These are phyloP conservation scores for Horisme vitalbata DNA, from an alignment of 2,888 invertebrate species.

Conservation along the genomic window DNA sequence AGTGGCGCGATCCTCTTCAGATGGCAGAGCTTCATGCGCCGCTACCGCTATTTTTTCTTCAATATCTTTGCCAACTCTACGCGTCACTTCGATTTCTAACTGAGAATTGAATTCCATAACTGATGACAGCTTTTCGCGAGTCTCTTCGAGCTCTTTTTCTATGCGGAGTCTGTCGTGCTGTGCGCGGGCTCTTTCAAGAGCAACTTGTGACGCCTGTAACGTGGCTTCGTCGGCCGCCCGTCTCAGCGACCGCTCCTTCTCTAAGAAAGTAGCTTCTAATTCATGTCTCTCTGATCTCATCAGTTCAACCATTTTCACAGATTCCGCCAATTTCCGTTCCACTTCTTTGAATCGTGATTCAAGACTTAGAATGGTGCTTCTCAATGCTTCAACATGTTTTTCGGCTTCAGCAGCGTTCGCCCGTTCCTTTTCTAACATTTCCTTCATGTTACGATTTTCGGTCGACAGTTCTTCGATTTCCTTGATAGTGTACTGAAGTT, in stretches of 20 bases:
- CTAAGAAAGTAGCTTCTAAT: conserved; percentile 63
- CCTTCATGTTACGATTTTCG: conserved; percentile 58
- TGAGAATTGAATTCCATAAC: conserved; percentile 61
- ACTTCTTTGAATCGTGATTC: conserved; percentile 58
- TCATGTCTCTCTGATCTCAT: conserved; percentile 67
- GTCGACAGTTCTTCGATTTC: conserved; percentile 56
- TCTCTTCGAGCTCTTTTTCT: conserved; percentile 85
- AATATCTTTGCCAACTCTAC: conserved; percentile 58
- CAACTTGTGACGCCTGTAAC: conserved; percentile 88
- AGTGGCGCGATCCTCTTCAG: conserved; percentile 75
- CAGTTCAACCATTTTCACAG: conserved; percentile 52
- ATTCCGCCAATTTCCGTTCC: conserved; percentile 57
- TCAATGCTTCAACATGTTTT: conserved; percentile 52
- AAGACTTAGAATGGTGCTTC: conserved; percentile 44
- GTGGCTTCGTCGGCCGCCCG: conserved; percentile 88
- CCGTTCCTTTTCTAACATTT: conserved; percentile 47
- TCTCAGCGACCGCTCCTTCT: conserved; percentile 82
- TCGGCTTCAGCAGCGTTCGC: conserved; percentile 49
- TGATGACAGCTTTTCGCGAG: conserved; percentile 70
- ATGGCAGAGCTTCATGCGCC: conserved; percentile 50
- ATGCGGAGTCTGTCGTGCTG: conserved; percentile 86
- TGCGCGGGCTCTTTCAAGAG: conserved; percentile 88
- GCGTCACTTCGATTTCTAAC: conserved; percentile 73
- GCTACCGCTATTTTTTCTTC: conserved; percentile 60
- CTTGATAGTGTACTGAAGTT: conserved; percentile 59